Base-by-base conservation (phyloP, 1,140 invertebrate species). In the Geopemphigus sp. region DNA sequence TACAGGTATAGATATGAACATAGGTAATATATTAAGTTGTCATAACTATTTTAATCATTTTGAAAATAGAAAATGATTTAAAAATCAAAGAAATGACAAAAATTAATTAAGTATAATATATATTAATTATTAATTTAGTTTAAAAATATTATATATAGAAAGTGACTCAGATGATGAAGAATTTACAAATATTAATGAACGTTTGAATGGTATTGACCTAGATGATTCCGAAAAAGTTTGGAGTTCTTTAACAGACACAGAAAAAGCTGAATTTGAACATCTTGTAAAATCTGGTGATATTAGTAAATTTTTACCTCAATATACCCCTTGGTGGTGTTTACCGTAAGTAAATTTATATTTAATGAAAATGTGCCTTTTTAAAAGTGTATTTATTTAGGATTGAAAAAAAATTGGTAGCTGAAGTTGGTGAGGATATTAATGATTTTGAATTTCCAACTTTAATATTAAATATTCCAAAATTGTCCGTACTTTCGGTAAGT, bases 181-280 rank as follows among this genome's bases (percentile, higher is more conserved):
- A 78, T 83, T 85, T 68, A 83, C 6, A 24, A 90, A 91, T 84
- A 87, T 93, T 63, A 86, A 87, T 10, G 86, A 87, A 39, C 86
- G 92, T 80, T 83, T 93, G 10, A 85, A 89, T 82, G 87, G 88
- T 82, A 84, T 94, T 24, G 89, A 93, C 85, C 86, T 94, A 22
- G 89, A 94, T 84, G 88, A 94, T 86, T 85, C 91, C 0, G 89
- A 93, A 83, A 85, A 88, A 81, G 84, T 94, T 26, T 94, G 92
- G 93, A 86, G 88, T 74, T 87, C 84, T 22, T 86, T 94, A 72
- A 92, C 90, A 0, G 83, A 87, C 59, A 87, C 88, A 82, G 92
- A 94, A 83, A 89, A 85, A 80, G 88, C 90, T 85, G 91, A 92
- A 83, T 94, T 94, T 86, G 87, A 91, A 83, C 87, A 90, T 39